Base-by-base conservation (phyloP, 2,888 invertebrate genomes). In the Xestia rhomboidea region DNA sequence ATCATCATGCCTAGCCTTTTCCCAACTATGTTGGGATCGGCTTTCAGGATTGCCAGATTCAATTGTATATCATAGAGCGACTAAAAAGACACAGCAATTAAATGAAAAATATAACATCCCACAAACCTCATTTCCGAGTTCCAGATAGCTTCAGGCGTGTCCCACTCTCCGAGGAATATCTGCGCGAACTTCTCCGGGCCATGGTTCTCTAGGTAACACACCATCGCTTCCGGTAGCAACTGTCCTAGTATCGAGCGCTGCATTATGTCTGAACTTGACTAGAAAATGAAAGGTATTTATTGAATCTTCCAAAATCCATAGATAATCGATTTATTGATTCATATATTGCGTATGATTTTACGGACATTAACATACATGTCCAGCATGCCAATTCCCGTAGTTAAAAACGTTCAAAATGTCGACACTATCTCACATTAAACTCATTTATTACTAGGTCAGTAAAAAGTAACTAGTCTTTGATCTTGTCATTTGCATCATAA, bases 141-240 rank as follows among this genome's bases (percentile, higher is more conserved):
- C 99, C 99, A 99, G 86, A 99, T 99, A 0, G 99, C 99, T 96
- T 99, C 99, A 0, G 99, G 99, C 13, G 99, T 99, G 95, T 99
- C 99, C 97, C 99, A 99, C 96, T 99, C 99, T 0, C 99, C 99
- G 30, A 99, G 97, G 95, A 98, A 99, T 90, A 99, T 99, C 96
- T 99, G 99, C 0, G 99, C 99, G 95, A 99, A 99, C 93, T 99
- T 99, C 84, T 99, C 99, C 0, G 99, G 98, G 0, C 99, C 99
- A 92, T 99, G 99, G 95, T 99, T 99, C 94, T 99, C 99, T 76
- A 99, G 96, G 94, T 99, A 99, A 92, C 99, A 99, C 2, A 99
- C 99, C 99, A 99, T 99, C 0, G 99, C 99, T 93, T 99, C 99
- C 0, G 99, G 99, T 75, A 99, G 94, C 74, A 99, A 96, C 91